A percentile compares a stretch with the other conserved stretches of the same genome.
Conservation (phyloP, 2,113 vertebrate species). For the Elaphurus davidianus region DNA sequence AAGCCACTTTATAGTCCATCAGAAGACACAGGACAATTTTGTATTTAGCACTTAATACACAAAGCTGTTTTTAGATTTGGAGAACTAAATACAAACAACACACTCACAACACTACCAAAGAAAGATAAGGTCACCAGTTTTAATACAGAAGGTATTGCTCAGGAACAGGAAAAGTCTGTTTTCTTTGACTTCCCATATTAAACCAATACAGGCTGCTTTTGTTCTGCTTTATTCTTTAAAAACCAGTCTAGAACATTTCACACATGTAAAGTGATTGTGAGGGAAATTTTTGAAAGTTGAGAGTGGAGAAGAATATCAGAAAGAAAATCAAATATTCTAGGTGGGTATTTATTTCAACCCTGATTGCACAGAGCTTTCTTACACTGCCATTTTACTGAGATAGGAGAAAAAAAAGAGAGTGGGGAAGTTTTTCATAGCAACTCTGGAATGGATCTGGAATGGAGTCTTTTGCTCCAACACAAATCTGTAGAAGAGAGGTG, state of each 20-base stretch:
- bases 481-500: constrained; percentile 74
- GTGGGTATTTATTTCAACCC: constrained; percentile 9
- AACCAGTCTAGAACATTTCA: constrained; percentile 24
- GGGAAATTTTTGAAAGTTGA: constrained; percentile 57
- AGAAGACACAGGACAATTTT: constrained; percentile 63
- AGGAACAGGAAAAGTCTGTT: constrained; percentile 16
- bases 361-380: constrained; percentile 59
- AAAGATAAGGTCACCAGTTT: constrained; percentile 25
- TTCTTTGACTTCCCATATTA: constrained; percentile 25
- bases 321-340: constrained; percentile 46
- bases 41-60: constrained; percentile 57
- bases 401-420: constrained; percentile 68
- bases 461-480: constrained; percentile 79
- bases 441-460: constrained; percentile 82
- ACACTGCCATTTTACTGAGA: constrained; percentile 81
- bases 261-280: constrained; percentile 46
- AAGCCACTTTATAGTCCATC: not conserved
- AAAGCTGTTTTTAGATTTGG: constrained; percentile 46
- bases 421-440: constrained; percentile 79
- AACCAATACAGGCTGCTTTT: constrained; percentile 8
- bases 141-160: not conserved
- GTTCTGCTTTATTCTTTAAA: constrained; percentile 28
- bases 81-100: constrained; percentile 8
- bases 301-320: not conserved
- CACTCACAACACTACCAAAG: not conserved